These are phyloP conservation scores for Blastobasis lacticolella DNA, from an alignment of 2,888 invertebrate genomes.

Conservation along the genomic window DNA sequence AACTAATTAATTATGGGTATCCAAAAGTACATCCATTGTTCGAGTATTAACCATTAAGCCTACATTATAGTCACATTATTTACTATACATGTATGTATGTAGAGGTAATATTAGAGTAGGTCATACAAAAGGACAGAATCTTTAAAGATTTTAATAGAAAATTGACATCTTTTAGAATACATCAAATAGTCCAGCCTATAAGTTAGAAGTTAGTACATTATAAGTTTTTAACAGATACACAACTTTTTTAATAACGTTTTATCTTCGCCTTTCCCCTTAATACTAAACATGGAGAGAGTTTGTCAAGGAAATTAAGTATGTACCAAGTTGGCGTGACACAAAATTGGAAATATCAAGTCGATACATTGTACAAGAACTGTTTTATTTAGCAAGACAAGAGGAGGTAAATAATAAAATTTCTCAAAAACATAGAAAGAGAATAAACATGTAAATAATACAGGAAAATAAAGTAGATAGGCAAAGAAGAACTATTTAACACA, in stretches of 20 bases:
- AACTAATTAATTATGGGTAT: constrained; percentile 54
- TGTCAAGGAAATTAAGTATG: too few relatives aligned
- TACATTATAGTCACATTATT: constrained; percentile 35
- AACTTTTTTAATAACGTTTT: background rate
- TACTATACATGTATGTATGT: constrained; percentile 61
- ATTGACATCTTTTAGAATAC: constrained; percentile 36
- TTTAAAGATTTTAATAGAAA: constrained; percentile 29
- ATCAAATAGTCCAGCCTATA: constrained; percentile 45
- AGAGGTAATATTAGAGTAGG: constrained; percentile 30
- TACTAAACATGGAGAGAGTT: background rate
- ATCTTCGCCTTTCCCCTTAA: constrained; percentile 34
- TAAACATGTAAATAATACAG: too few relatives aligned
- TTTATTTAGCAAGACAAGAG: too few relatives aligned
- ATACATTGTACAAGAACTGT: too few relatives aligned
- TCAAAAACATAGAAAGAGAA: too few relatives aligned
- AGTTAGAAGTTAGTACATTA: constrained; percentile 10
- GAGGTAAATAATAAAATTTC: too few relatives aligned
- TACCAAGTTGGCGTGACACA: too few relatives aligned
- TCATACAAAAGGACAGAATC: constrained; percentile 25
- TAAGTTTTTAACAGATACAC: constrained; percentile 10
- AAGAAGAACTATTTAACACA: too few relatives aligned
- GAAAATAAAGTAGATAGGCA: too few relatives aligned
- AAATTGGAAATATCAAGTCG: too few relatives aligned
- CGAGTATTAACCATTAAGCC: constrained; percentile 32
- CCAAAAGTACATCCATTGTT: constrained; percentile 46